phyloP scores from a whole-genome alignment of 1,140 invertebrate genomes.

The Platyura marginata region DNA sequence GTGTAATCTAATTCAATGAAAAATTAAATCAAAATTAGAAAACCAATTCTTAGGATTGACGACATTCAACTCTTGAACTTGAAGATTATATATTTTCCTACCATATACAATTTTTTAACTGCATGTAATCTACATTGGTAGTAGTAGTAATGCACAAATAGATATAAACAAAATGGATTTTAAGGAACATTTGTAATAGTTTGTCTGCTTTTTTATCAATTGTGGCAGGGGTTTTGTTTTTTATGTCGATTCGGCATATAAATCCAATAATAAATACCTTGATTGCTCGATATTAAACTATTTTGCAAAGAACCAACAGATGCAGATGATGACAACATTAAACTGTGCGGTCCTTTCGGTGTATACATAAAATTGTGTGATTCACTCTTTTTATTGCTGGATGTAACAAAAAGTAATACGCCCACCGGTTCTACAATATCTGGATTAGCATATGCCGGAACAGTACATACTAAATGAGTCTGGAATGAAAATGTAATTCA shows the following conservation, averaged over 20 bases:
- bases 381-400: conserved; percentile 76
- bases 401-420: conserved; percentile 63
- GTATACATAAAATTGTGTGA: conserved; percentile 73
- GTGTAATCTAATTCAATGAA: no score
- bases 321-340: conserved; percentile 17
- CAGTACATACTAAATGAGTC: conserved; percentile 85
- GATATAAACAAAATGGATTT: no score
- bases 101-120: no score
- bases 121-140: no score
- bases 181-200: no score
- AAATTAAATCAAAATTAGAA: no score
- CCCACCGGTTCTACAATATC: conserved; percentile 44
- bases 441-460: conserved; percentile 58
- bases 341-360: conserved; percentile 25
- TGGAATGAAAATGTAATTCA: conserved; percentile 20
- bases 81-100: no score
- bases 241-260: no score
- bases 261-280: conserved; percentile 17
- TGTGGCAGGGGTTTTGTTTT: no score
- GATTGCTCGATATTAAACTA: conserved; percentile 3
- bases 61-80: no score
- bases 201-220: conserved; percentile 4
- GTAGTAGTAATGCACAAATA: no score
- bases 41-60: no score
- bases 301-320: conserved; percentile 15